Conservation (phyloP, 2,888 invertebrate species). For the Lasiommata megera region DNA sequence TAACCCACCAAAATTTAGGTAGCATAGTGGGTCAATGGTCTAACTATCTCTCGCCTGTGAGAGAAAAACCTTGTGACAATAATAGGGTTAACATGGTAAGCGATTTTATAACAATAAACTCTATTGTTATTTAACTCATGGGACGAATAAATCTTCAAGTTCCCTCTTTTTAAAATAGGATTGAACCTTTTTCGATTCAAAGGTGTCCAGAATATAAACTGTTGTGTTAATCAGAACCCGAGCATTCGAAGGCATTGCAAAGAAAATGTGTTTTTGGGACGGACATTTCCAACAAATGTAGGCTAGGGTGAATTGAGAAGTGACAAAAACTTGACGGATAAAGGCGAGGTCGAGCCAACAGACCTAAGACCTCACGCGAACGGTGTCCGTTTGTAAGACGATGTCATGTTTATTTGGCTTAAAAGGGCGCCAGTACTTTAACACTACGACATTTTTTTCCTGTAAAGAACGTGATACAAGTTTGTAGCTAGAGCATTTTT, state of each 20-base stretch:
- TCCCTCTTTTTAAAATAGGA: background rate
- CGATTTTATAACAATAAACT: too few species aligned
- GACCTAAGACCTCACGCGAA: slow-evolving; percentile 51
- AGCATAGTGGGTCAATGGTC: too few species aligned
- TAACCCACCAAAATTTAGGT: too few species aligned
- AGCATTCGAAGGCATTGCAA: slow-evolving; percentile 56
- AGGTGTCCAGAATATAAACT: slow-evolving; percentile 32
- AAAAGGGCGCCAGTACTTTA: slow-evolving; percentile 61
- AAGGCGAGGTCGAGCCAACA: slow-evolving; percentile 59
- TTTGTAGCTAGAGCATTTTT: slow-evolving; percentile 56
- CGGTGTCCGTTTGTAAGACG: slow-evolving; percentile 62
- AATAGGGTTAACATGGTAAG: too few species aligned
- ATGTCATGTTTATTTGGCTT: slow-evolving; percentile 76
- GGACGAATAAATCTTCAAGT: background rate
- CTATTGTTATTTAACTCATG: background rate
- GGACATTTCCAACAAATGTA: slow-evolving; percentile 56
- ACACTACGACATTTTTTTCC: slow-evolving; percentile 38
- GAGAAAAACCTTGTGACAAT: too few species aligned
- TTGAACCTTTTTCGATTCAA: slow-evolving; percentile 7
- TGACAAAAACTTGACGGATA: slow-evolving; percentile 67
- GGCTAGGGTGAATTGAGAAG: slow-evolving; percentile 53
- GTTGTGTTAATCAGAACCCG: slow-evolving; percentile 48
- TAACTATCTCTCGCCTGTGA: too few species aligned
- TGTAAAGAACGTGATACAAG: slow-evolving; percentile 58
- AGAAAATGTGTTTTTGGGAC: slow-evolving; percentile 55